A percentile compares a stretch with the other conserved stretches of the same genome.
Evolutionary conservation across 2,888 invertebrate species (phyloP).

Genomic region (Margaritifera margaritifera): DNA sequence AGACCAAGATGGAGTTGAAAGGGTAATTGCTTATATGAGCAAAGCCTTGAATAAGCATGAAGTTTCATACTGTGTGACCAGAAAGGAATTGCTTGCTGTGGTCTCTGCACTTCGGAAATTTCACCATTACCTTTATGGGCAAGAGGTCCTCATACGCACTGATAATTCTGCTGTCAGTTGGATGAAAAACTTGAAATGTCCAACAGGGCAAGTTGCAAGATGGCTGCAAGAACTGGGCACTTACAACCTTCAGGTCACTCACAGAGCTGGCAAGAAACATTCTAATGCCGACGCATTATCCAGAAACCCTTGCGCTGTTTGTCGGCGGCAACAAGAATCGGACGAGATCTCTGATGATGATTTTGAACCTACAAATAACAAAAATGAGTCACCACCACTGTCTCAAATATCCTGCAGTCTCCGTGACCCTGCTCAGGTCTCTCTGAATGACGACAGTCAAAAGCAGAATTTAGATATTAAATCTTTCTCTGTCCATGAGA

Average conservation of each 20-base stretch:
- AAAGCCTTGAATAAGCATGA: background rate
- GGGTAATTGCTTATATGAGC: too few species aligned
- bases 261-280: background rate
- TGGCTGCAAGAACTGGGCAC: background rate
- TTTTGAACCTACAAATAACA: too few species aligned
- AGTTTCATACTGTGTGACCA: constrained; percentile 17
- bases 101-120: too few species aligned
- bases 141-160: constrained; percentile 17
- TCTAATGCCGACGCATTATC: constrained; percentile 7
- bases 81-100: constrained; percentile 28
- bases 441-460: too few species aligned
- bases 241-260: constrained; percentile 1
- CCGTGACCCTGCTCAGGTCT: too few species aligned
- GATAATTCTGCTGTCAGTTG: constrained; percentile 20
- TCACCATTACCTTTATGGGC: constrained; percentile 23
- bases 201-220: constrained; percentile 1
- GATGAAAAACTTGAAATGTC: constrained; percentile 1
- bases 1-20: too few species aligned
- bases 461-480: too few species aligned
- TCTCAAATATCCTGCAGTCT: too few species aligned
- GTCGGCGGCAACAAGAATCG: too few species aligned
- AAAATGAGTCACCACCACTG: too few species aligned
- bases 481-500: too few species aligned
- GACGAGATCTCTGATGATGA: too few species aligned
- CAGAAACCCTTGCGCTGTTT: constrained; percentile 6